Conservation (phyloP, 2,797 vertebrate genomes). For the Furcifer pardalis region DNA sequence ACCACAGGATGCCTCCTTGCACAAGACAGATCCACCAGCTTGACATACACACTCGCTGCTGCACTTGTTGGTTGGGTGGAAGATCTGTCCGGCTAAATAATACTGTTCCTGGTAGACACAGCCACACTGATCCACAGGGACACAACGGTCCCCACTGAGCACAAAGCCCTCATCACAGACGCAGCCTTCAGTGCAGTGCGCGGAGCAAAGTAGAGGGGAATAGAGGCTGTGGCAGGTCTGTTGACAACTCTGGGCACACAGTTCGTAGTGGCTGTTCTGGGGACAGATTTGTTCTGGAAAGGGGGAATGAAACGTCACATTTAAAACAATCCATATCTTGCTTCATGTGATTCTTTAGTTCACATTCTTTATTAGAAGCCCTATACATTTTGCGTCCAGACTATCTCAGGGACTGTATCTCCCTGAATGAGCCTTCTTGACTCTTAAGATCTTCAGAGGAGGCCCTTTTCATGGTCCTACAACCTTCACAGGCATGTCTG, state of each 20-base stretch:
- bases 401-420: too few relatives aligned
- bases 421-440: too few relatives aligned
- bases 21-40: constrained; percentile 62
- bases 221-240: constrained; percentile 75
- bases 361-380: background rate
- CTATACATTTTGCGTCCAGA: too few relatives aligned
- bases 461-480: too few relatives aligned
- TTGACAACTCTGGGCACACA: constrained; percentile 73
- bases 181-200: constrained; percentile 77
- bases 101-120: constrained; percentile 76
- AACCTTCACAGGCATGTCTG: too few relatives aligned
- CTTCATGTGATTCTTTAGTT: background rate
- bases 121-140: constrained; percentile 80
- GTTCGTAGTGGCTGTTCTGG: constrained; percentile 80
- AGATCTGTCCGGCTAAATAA: constrained; percentile 49
- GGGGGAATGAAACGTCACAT: background rate
- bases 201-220: constrained; percentile 55
- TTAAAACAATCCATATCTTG: background rate
- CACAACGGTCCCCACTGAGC: constrained; percentile 76
- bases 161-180: constrained; percentile 79
- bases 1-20: constrained; percentile 72
- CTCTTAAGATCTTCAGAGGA: too few relatives aligned
- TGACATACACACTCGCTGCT: constrained; percentile 73
- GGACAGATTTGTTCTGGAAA: constrained; percentile 78
- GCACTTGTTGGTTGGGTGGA: constrained; percentile 39